A percentile compares a stretch with the other conserved stretches of the same genome.
Conservation (phyloP, 2,797 vertebrate species). For the Echiichthys vipera region DNA sequence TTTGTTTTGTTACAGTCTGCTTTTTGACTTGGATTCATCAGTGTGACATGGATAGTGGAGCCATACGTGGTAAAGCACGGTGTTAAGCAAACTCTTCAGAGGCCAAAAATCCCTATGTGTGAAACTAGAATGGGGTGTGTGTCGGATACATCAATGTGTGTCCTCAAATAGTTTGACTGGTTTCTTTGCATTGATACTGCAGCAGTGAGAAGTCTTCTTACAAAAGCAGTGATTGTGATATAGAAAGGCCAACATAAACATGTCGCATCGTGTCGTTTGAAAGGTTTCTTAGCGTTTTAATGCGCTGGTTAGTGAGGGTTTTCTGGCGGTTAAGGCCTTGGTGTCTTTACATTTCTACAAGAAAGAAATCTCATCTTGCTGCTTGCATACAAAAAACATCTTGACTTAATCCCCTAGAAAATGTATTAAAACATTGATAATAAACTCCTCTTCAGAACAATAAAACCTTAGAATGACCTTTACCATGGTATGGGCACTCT, state of each 20-base stretch:
- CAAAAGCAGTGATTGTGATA: background rate
- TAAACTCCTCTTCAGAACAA: background rate
- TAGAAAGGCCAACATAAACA: background rate
- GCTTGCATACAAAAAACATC: background rate
- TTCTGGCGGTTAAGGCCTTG: background rate
- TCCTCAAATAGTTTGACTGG: background rate
- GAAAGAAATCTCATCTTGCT: slow-evolving; percentile 6
- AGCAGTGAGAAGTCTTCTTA: background rate
- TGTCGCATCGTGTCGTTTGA: slow-evolving; percentile 5
- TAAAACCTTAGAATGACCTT: slow-evolving; percentile 1
- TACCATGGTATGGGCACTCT: slow-evolving; percentile 5
- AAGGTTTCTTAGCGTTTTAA: slow-evolving; percentile 11
- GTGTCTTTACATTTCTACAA: background rate
- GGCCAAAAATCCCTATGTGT: background rate
- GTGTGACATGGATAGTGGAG: background rate
- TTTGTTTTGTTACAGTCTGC: no score
- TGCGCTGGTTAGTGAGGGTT: background rate
- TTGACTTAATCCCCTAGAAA: background rate
- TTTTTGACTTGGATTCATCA: slow-evolving; percentile 14
- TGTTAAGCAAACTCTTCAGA: background rate
- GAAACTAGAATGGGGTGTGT: background rate
- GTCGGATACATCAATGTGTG: background rate
- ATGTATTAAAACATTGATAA: background rate
- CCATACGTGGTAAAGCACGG: background rate
- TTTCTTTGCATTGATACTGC: slow-evolving; percentile 2